Evolutionary conservation across 2,888 invertebrate species (phyloP).

Genomic region (Drosophila formosana): DNA sequence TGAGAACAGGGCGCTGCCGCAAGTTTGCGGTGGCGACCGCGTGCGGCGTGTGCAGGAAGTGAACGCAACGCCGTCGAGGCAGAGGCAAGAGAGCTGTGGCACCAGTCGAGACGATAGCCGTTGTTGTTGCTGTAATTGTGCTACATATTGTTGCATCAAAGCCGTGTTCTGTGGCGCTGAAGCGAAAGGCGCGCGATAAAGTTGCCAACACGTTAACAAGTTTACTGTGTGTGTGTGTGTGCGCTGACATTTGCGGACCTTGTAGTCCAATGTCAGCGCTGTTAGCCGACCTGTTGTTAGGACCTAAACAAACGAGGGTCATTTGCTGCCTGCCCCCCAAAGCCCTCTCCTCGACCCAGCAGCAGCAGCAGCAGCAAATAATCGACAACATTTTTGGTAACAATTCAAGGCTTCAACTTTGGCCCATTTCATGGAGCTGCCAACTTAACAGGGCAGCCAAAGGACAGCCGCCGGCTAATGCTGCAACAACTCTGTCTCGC

Average conservation of each 20-base stretch:
- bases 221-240: constrained; percentile 30
- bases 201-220: constrained; percentile 61
- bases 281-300: constrained; percentile 50
- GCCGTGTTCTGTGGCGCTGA: constrained; percentile 53
- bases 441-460: constrained; percentile 19
- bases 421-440: constrained; percentile 41
- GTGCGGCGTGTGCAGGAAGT: constrained; percentile 69
- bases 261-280: constrained; percentile 64
- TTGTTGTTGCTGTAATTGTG: constrained; percentile 30
- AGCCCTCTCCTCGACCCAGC: not conserved
- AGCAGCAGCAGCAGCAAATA: constrained; percentile 51
- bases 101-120: constrained; percentile 21
- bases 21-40: constrained; percentile 70
- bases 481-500: constrained; percentile 16
- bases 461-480: constrained; percentile 45
- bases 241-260: constrained; percentile 61
- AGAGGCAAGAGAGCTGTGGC: constrained; percentile 12
- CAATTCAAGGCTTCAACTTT: constrained; percentile 34
- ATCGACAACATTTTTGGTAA: constrained; percentile 48
- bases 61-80: constrained; percentile 37
- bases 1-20: constrained; percentile 76
- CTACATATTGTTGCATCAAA: constrained; percentile 45
- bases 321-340: constrained; percentile 35
- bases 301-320: constrained; percentile 64
- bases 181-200: constrained; percentile 65